Conservation (phyloP, 2,113 vertebrate species). For the Daphoenositta chrysoptera region DNA sequence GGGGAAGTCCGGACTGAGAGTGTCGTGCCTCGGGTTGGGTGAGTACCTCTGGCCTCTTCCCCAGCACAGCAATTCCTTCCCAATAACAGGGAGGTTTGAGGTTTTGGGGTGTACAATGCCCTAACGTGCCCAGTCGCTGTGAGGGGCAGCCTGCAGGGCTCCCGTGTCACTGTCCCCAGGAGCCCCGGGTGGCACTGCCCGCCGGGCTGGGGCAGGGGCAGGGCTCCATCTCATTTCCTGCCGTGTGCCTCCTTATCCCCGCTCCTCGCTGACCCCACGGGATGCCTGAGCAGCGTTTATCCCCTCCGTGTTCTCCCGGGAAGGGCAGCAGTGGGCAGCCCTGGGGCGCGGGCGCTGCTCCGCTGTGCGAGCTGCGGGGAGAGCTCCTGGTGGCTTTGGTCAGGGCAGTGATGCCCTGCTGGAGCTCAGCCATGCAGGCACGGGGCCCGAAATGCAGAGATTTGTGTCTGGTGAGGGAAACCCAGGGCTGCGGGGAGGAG, state of each 20-base stretch:
- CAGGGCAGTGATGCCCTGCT: background rate
- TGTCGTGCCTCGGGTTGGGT: conserved; percentile 92
- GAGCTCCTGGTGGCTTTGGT: background rate
- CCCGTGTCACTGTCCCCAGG: accelerated
- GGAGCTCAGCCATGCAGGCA: background rate
- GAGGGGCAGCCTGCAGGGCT: background rate
- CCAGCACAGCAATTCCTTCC: too few species aligned
- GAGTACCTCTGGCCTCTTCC: conserved; percentile 57
- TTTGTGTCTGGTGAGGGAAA: too few species aligned
- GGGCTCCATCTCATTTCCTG: accelerated
- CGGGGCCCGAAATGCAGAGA: background rate
- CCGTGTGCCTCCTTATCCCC: background rate
- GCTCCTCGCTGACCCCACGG: accelerated
- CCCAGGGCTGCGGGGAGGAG: background rate
- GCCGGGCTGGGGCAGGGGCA: too few species aligned
- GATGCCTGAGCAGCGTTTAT: accelerated
- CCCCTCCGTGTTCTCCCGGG: background rate
- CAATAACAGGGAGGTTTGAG: too few species aligned
- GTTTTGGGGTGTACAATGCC: accelerated
- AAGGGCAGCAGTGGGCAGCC: too few species aligned
- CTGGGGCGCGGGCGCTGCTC: background rate
- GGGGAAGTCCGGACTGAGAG: conserved; percentile 92
- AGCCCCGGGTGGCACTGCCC: too few species aligned
- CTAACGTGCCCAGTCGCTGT: accelerated
- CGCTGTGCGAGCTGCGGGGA: accelerated